Conservation (phyloP, 2,888 invertebrate genomes). For the Antheraea yamamai region DNA sequence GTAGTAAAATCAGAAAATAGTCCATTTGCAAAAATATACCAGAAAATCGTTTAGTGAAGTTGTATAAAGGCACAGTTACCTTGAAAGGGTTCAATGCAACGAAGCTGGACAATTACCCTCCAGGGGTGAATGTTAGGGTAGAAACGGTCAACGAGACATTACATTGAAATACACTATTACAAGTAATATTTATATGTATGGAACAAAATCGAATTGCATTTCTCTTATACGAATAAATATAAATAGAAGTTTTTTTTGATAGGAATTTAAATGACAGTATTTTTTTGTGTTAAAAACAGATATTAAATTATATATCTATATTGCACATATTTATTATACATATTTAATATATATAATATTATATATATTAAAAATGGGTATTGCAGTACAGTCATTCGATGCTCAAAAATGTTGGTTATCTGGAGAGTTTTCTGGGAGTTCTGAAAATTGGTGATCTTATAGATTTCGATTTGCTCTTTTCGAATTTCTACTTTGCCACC, state of each 20-base stretch:
- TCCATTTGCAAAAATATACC: conserved; percentile 10
- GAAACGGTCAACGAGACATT: conserved; percentile 26
- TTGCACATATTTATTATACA: too few species aligned
- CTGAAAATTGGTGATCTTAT: too few species aligned
- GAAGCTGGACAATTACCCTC: conserved; percentile 58
- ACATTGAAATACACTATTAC: conserved; percentile 39
- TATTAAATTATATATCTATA: too few species aligned
- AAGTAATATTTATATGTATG: conserved; percentile 3
- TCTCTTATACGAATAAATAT: background rate
- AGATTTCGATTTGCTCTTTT: too few species aligned
- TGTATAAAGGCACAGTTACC: conserved; percentile 28
- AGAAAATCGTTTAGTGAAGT: conserved; percentile 36
- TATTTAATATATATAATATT: too few species aligned
- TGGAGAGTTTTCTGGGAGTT: too few species aligned
- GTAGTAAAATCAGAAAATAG: background rate
- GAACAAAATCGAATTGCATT: background rate
- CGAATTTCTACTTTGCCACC: too few species aligned
- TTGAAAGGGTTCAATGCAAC: conserved; percentile 64
- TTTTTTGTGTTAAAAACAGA: too few species aligned
- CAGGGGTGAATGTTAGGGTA: conserved; percentile 34
- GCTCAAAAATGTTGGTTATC: too few species aligned
- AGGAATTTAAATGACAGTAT: too few species aligned
- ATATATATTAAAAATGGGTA: too few species aligned
- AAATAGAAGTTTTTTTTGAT: background rate
- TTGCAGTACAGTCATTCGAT: too few species aligned